These are phyloP conservation scores for Diachrysia chrysitis DNA, from an alignment of 2,888 invertebrate species.

Conservation along the genomic window DNA sequence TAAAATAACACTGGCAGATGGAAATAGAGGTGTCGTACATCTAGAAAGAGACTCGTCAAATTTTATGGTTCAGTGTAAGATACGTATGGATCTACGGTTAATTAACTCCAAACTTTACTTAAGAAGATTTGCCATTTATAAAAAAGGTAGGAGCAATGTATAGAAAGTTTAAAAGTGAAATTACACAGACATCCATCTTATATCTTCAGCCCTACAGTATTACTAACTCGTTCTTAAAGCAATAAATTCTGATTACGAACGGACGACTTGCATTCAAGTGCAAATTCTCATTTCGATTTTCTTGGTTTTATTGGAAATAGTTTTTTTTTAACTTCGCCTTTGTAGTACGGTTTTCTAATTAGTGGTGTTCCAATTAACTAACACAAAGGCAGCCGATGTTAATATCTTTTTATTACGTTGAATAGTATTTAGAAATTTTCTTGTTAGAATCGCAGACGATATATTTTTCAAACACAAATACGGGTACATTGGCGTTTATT, in stretches of 20 bases:
- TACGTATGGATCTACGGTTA: slow-evolving; percentile 18
- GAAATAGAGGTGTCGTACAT: slow-evolving; percentile 29
- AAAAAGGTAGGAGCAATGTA: slow-evolving; percentile 32
- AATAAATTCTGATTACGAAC: slow-evolving; percentile 77
- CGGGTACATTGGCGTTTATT: too few relatives aligned
- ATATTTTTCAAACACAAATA: too few relatives aligned
- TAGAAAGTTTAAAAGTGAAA: slow-evolving; percentile 50
- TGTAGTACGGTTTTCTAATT: slow-evolving; percentile 45
- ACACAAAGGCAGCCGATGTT: background rate
- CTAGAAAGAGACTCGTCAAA: slow-evolving; percentile 44
- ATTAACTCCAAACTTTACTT: slow-evolving; percentile 24
- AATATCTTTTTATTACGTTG: background rate
- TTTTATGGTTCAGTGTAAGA: too few relatives aligned
- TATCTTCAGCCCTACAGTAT: slow-evolving; percentile 58
- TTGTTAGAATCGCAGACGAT: background rate
- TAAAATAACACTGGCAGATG: slow-evolving; percentile 30
- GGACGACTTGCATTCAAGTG: slow-evolving; percentile 71
- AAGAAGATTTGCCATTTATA: slow-evolving; percentile 15
- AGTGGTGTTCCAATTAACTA: slow-evolving; percentile 36
- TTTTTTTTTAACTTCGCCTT: slow-evolving; percentile 54
- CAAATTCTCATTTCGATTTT: slow-evolving; percentile 73
- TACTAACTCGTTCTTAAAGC: slow-evolving; percentile 70
- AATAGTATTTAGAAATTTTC: background rate
- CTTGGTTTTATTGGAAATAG: slow-evolving; percentile 61
- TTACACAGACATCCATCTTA: slow-evolving; percentile 70